Evolutionary conservation across 2,113 vertebrate genomes (phyloP), one percentile per base, ranked within the genome.

Genomic region (Cyrtonyx montezumae): DNA sequence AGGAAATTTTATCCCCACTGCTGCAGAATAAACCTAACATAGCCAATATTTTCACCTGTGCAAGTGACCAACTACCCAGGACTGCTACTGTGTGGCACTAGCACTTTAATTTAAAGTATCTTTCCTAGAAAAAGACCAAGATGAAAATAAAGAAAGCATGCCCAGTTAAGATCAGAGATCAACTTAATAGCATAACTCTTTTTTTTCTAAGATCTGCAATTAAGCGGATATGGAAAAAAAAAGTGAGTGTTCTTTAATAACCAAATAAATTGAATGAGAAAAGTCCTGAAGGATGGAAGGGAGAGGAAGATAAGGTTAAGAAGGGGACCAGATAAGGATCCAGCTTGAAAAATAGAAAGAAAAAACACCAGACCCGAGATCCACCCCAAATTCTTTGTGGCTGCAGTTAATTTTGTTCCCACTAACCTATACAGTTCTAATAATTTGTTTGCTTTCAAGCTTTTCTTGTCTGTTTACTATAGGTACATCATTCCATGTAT

Each of bases 101-200:
- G 80, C 78, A 84, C 30, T 90, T 78, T 3, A 8, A 80, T 37
- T 40, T 68, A 20, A 79, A 75, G 32, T 63, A 58, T 32, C 69
- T 76, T 69, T 81, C 87, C 81, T 87, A 92, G 53, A 69, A 55
- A 84, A 32, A 89, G 53, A 69, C 25, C 37, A 43, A 84, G 66
- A 84, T 43, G n/a, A 34, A 89, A 45, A 91, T 21, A 37, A 23
- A 51, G 36, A 71, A 74, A 87, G 66, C 34, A 59, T 48, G 73
- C 76, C 87, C 69, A 92, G 84, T 93, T 89, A 94, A 91, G 70
- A 96, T 75, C 80, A 87, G 76, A 92, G 58, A 88, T 70, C 36
- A 75, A 28, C 8, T 37, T 71, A 46, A 89, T 69, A 73, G 49
- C 26, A 45, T 61, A 80, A 61, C 23, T 87, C 7, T 67, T 91